These are phyloP conservation scores for Phoxinus phoxinus DNA, from an alignment of 2,113 vertebrate genomes.

Conservation along the genomic window DNA sequence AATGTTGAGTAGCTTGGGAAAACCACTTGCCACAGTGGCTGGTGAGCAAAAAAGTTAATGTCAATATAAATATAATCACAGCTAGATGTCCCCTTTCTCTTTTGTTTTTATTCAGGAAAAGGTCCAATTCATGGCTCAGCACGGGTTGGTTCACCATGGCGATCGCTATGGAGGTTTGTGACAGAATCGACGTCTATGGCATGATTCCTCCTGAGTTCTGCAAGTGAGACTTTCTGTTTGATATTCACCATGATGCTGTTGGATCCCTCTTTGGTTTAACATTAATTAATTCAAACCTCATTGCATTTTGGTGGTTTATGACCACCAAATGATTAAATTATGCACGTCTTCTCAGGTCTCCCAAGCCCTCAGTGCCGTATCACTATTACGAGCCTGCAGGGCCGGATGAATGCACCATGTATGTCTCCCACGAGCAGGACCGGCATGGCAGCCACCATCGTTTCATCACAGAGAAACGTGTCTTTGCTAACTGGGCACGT, in stretches of 20 bases:
- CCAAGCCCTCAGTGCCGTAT: conserved; percentile 87
- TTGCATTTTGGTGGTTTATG: neutral
- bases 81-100: neutral
- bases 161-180: conserved; percentile 95
- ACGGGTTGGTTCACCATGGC: conserved; percentile 99
- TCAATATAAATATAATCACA: neutral
- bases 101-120: conserved; percentile 80
- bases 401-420: conserved; percentile 96
- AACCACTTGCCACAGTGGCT: too few relatives aligned
- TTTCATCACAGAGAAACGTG: conserved; percentile 96
- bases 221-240: conserved; percentile 81
- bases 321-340: neutral
- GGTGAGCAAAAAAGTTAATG: too few relatives aligned
- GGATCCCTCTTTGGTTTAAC: neutral
- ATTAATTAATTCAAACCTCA: neutral
- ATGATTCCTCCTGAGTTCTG: conserved; percentile 99
- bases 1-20: too few relatives aligned
- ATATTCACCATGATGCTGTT: neutral
- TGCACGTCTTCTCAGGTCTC: conserved; percentile 77
- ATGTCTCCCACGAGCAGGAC: conserved; percentile 94
- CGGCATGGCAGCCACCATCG: conserved; percentile 95
- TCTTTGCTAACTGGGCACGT: conserved; percentile 94
- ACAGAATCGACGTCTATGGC: conserved; percentile 94
- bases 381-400: conserved; percentile 96
- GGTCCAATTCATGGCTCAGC: conserved; percentile 98